A percentile compares a stretch with the other conserved stretches of the same genome.
Conservation (phyloP, 2,888 invertebrate species). For the Carabus problematicus region DNA sequence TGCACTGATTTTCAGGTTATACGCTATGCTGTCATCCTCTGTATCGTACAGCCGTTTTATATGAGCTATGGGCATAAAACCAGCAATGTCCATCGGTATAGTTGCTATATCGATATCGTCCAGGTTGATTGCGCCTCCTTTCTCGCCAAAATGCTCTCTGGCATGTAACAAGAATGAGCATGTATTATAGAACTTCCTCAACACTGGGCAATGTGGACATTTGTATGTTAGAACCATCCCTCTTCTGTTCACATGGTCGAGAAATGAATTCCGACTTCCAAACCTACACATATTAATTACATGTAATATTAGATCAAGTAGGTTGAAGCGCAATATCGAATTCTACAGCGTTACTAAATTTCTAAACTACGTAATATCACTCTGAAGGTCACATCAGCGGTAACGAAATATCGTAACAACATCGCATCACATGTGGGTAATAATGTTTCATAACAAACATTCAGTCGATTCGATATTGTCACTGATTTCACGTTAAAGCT, state of each 20-base stretch:
- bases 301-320: not conserved
- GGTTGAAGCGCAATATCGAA: conserved; percentile 11
- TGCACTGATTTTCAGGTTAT: conserved; percentile 50
- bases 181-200: conserved; percentile 55
- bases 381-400: too few relatives aligned
- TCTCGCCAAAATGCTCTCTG: conserved; percentile 52
- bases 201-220: conserved; percentile 50
- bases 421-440: too few relatives aligned
- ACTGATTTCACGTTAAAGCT: too few relatives aligned
- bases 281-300: conserved; percentile 51
- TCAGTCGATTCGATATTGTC: too few relatives aligned
- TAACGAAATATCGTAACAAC: too few relatives aligned
- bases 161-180: conserved; percentile 55
- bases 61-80: conserved; percentile 53
- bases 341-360: too few relatives aligned
- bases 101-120: conserved; percentile 50
- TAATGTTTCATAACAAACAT: too few relatives aligned
- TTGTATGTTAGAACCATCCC: conserved; percentile 53
- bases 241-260: conserved; percentile 56
- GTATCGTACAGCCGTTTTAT: conserved; percentile 53
- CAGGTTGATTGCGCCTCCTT: conserved; percentile 52
- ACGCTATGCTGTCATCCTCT: conserved; percentile 50
- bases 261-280: conserved; percentile 53
- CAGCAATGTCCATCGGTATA: conserved; percentile 54
- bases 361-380: too few relatives aligned